Base-by-base conservation (phyloP, 2,888 invertebrate species). In the Merodon equestris region DNA sequence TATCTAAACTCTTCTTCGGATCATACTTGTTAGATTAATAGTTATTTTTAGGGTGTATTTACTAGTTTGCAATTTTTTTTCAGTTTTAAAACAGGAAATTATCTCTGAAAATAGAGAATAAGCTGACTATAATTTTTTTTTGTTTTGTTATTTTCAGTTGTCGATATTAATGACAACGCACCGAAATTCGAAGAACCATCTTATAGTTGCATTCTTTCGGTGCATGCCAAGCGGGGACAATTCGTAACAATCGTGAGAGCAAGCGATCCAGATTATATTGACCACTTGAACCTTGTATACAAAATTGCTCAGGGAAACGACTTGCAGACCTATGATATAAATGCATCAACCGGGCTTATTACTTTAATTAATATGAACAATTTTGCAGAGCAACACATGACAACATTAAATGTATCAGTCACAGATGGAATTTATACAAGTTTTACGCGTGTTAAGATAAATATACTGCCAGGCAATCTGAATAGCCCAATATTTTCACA, bases 341-440 rank as follows among this genome's bases (percentile, higher is more conserved):
- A 93, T 83, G 90, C 88, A 88, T 90, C 91, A 42, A 86, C 88
- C 50, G 91, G 91, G 5, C 89, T 95, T 15, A 92, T 96, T 57
- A 91, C 92, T 1, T 88, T 96, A 73, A 92, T 94, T 81, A 94
- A 94, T 86, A 91, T 94, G 86, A 93, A 95, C 77, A 93, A 93
- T 85, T 93, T 94, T 83, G 92, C 92, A 3, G 92, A 93, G 54
- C 86, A 86, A 42, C 91, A 92, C 57, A 90, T 91, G 60, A 93
- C 93, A 85, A 89, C 92, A 73, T 91, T 98, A 72, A 98, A 98
- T 90, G 94, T 98, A 36, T 97, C 97, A 1, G 98, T 97, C 42
- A 96, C 96, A 64, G 98, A 99, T 90, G 98, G 98, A 36, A 96
- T 98, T 40, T 97, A 97, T 90, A 97, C 96, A 7, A 95, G 93